Evolutionary conservation across 2,113 vertebrate genomes (phyloP).

Genomic region (Hippotragus niger): DNA sequence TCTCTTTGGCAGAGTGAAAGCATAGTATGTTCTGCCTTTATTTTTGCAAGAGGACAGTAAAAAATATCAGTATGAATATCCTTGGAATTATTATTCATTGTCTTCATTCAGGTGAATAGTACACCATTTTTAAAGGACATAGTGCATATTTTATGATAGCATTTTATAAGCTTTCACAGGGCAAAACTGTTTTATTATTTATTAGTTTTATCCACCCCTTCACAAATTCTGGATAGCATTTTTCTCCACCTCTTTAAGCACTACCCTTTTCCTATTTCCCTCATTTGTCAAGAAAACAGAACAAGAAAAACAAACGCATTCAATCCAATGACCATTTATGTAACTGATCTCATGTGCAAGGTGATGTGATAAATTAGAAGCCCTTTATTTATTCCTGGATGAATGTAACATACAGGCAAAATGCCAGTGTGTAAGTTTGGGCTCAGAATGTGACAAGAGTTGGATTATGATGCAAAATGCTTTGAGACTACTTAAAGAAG

Average conservation of each 20-base stretch:
- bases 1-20: neutral
- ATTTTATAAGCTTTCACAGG: conserved; percentile 2
- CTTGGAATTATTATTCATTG: neutral
- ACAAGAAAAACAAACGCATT: neutral
- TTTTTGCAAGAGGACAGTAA: neutral
- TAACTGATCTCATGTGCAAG: neutral
- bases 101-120: conserved; percentile 4
- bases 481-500: neutral
- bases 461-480: neutral
- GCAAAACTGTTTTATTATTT: neutral
- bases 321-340: neutral
- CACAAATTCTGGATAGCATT: neutral
- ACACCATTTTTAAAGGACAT: neutral
- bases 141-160: neutral
- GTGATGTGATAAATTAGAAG: neutral
- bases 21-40: neutral
- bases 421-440: neutral
- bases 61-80: neutral
- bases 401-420: neutral
- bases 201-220: neutral
- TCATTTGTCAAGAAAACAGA: neutral
- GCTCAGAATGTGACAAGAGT: neutral
- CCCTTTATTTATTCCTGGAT: neutral
- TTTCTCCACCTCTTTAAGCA: neutral
- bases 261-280: neutral